A percentile compares a stretch with the other conserved stretches of the same genome.
Conservation (phyloP, 2,888 invertebrate genomes). For the Alloscopus bannaensis region DNA sequence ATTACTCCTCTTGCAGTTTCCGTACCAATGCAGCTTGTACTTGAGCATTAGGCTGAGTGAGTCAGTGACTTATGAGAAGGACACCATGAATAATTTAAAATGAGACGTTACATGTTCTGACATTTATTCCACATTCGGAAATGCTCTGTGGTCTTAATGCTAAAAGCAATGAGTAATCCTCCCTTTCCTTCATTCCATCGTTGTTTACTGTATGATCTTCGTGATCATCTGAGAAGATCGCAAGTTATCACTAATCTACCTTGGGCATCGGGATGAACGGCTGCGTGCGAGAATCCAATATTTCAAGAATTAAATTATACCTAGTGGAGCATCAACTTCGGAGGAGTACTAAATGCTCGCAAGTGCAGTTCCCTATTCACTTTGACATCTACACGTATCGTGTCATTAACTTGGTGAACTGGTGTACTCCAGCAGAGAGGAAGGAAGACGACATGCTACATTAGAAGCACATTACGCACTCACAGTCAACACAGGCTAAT, state of each 20-base stretch:
- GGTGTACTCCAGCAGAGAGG: no score
- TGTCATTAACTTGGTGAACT: constrained; percentile 7
- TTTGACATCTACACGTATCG: not conserved
- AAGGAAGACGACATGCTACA: constrained; percentile 38
- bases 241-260: not conserved
- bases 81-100: constrained; percentile 28
- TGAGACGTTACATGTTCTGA: constrained; percentile 3
- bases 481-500: constrained; percentile 7
- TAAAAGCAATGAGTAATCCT: not conserved
- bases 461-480: constrained; percentile 16
- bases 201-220: not conserved
- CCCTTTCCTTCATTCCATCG: not conserved
- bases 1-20: not conserved
- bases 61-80: no score
- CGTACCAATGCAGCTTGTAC: not conserved
- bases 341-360: constrained; percentile 21
- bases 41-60: not conserved
- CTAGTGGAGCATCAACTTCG: constrained; percentile 54
- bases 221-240: not conserved
- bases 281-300: constrained; percentile 53
- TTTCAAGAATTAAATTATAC: constrained; percentile 62
- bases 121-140: constrained; percentile 2
- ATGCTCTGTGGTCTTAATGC: not conserved
- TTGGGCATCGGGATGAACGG: constrained; percentile 26
- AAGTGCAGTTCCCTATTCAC: no score